Percentiles rank a stretch among this genome's conserved stretches.
Evolutionary conservation across 2,797 vertebrate species (phyloP).

Genomic region (Phrynocephalus vlangalii): DNA sequence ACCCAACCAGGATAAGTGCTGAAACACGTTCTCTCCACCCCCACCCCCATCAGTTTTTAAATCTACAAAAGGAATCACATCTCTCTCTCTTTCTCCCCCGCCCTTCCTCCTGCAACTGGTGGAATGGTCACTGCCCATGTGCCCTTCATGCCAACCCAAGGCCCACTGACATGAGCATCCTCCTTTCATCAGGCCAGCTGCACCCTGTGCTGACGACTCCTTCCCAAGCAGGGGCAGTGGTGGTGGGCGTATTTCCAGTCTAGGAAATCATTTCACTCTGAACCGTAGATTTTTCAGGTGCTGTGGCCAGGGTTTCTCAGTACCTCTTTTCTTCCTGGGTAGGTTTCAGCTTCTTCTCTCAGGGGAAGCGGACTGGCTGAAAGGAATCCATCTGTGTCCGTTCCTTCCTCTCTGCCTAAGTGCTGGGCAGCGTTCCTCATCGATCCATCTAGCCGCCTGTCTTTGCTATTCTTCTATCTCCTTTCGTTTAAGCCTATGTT

Average conservation of each 20-base stretch:
- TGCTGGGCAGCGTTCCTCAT: not conserved
- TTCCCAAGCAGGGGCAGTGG: no score
- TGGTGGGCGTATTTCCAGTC: no score
- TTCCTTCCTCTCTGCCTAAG: not conserved
- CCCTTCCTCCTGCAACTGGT: not conserved
- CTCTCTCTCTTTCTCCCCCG: no score
- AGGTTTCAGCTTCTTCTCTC: not conserved
- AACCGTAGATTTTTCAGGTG: no score
- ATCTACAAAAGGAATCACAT: not conserved
- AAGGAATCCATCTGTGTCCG: not conserved
- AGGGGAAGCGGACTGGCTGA: no score
- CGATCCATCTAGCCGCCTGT: not conserved
- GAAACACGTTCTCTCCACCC: not conserved
- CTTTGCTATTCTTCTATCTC: not conserved
- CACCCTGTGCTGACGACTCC: no score
- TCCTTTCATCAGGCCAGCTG: no score
- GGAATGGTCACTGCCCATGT: not conserved
- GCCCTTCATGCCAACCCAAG: no score
- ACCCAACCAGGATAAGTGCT: not conserved
- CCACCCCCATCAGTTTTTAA: not conserved
- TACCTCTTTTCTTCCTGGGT: no score
- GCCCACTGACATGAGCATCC: no score
- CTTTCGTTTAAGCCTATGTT: slow-evolving; percentile 14
- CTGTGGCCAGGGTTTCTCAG: not conserved
- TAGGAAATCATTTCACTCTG: not conserved